Evolutionary conservation across 1,140 invertebrate genomes (phyloP), one percentile per base, ranked within the genome.

Genomic region (Diachasma alloeum): DNA sequence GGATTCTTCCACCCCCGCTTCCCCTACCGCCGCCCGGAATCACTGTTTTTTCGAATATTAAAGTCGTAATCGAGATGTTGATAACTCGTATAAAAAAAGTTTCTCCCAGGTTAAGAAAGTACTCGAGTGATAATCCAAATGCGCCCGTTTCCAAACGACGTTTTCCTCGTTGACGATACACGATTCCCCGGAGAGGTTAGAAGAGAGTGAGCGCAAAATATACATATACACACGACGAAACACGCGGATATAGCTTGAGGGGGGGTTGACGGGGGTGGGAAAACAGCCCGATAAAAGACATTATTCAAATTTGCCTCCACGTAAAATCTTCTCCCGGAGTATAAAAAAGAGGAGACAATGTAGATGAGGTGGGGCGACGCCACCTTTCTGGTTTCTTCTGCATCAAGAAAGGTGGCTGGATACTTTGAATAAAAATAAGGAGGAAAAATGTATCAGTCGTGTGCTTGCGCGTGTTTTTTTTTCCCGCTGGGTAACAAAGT

Each of bases 271-370:
- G 78, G 26, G 79, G 84, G 59, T 36, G 67, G 75, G 79, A 83
- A 83, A 83, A 83, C 71, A 79, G 75, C 69, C 80, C 81, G 87
- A 88, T 87, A 88, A 87, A 87, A 80, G 84, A 85, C 83, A 85
- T 88, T 88, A 87, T 87, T 88, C 84, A 88, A 88, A 87, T 86
- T 85, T 83, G 17, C 73, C 75, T 76, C 63, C 71, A 15, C 75
- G 75, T 82, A 82, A 84, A 82, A 86, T 84, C 80, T 77, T 67
- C 59, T 63, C 19, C 67, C n/a, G 13, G 26, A 36, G 31, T 68
- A 37, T 68, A 68, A 37, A 68, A 68, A 68, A 31, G 6, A 68
- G 59, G 59, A 37, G 66, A 68, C 66, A 68, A 68, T 37, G 66
- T n/a, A 17, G 66, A 68, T 68, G 31, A 39, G 15, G 36, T 17